These are phyloP conservation scores for Lepidurus couesii DNA, from an alignment of 1,140 invertebrate species.

Conservation along the genomic window DNA sequence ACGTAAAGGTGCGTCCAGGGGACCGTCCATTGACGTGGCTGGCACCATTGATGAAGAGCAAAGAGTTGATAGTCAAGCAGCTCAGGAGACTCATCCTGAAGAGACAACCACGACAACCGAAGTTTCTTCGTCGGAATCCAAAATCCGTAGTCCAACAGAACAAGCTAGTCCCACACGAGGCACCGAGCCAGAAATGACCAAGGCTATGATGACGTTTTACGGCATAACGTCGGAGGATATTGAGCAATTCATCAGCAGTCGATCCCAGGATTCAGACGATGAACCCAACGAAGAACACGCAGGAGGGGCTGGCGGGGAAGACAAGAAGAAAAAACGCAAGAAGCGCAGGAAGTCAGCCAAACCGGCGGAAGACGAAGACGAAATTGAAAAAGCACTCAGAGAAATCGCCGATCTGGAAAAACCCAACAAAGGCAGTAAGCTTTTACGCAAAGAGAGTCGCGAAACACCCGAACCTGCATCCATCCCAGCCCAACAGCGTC, in stretches of 20 bases:
- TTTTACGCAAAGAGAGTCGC: constrained; percentile 7
- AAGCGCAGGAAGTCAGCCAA: constrained; percentile 41
- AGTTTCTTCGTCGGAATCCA: constrained; percentile 4
- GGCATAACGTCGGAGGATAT: constrained; percentile 44
- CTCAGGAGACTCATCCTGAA: not conserved
- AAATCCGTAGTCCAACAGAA: not conserved
- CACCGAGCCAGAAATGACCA: constrained; percentile 34
- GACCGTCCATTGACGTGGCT: not conserved
- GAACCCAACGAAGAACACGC: constrained; percentile 28
- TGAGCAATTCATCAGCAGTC: constrained; percentile 29
- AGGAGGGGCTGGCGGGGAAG: constrained; percentile 26
- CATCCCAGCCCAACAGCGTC: not conserved
- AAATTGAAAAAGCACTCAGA: constrained; percentile 56
- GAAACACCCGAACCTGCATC: constrained; percentile 27
- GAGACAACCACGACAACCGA: not conserved
- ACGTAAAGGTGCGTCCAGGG: not conserved
- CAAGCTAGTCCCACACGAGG: constrained; percentile 29
- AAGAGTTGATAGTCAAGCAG: not conserved
- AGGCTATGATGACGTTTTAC: constrained; percentile 41
- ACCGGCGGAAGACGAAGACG: constrained; percentile 46
- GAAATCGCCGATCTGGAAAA: constrained; percentile 53
- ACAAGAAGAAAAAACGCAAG: constrained; percentile 49
- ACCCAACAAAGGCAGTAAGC: constrained; percentile 38
- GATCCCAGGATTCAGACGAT: constrained; percentile 28
- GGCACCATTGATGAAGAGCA: not conserved